These are phyloP conservation scores for Polypedilum vanderplanki DNA, from an alignment of 1,140 invertebrate species.

Conservation along the genomic window DNA sequence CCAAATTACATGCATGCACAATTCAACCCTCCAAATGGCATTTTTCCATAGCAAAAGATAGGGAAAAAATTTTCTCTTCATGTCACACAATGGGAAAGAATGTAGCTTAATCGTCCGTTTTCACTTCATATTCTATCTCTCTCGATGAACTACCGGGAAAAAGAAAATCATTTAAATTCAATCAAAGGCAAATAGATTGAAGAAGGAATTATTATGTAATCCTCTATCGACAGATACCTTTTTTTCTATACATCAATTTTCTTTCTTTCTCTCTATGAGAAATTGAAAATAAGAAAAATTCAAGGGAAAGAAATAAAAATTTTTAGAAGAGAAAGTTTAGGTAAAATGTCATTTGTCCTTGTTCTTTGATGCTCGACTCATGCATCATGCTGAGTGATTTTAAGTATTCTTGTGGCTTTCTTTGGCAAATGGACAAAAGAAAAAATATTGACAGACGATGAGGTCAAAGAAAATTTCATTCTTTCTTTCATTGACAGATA, in stretches of 20 bases:
- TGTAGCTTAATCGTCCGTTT: conserved; percentile 19
- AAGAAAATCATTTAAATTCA: conserved; percentile 28
- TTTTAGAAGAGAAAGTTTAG: background rate
- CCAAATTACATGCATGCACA: conserved; percentile 25
- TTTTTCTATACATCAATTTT: background rate
- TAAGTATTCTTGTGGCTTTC: conserved; percentile 9
- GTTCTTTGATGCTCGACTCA: background rate
- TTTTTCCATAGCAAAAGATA: background rate
- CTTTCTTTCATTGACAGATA: background rate
- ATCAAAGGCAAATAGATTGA: conserved; percentile 17
- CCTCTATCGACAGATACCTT: conserved; percentile 22
- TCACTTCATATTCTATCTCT: background rate
- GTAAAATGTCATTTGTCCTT: no score
- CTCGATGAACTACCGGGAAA: no score
- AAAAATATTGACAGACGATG: background rate
- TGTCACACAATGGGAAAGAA: background rate
- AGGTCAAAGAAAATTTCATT: background rate
- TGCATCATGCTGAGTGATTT: background rate
- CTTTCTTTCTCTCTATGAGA: background rate
- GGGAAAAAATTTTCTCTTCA: background rate
- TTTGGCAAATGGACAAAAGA: background rate
- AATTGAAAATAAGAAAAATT: background rate
- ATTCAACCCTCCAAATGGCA: conserved; percentile 7
- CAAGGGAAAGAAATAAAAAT: background rate
- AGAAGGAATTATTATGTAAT: conserved; percentile 23